phyloP scores from a whole-genome alignment of 1,140 invertebrate genomes.

The Sycophaga agraensis region DNA sequence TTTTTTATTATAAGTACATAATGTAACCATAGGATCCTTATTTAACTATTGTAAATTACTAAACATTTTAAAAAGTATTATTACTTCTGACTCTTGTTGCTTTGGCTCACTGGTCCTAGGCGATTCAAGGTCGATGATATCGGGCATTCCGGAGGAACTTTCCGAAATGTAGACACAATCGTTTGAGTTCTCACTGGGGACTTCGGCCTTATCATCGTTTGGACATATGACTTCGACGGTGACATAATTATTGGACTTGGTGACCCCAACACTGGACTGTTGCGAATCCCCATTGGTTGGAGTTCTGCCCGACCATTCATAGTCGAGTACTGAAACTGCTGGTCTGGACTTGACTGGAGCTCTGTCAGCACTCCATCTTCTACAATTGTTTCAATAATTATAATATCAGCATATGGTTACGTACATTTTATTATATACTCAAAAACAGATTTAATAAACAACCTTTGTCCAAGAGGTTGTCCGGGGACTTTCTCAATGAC shows the following conservation, averaged over 20 bases:
- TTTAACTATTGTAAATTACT: no score
- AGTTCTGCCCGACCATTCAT: neutral
- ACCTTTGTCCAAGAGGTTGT: slow-evolving; percentile 13
- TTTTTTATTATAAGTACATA: no score
- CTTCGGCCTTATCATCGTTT: slow-evolving; percentile 16
- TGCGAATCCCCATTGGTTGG: neutral
- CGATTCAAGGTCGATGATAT: slow-evolving; percentile 1
- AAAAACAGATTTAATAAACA: no score
- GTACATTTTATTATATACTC: neutral
- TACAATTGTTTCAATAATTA: no score
- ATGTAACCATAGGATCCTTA: no score
- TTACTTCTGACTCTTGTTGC: slow-evolving; percentile 10
- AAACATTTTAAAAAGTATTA: no score
- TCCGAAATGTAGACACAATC: slow-evolving; percentile 24
- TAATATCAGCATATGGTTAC: neutral
- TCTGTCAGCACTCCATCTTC: slow-evolving; percentile 1
- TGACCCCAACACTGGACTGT: neutral
- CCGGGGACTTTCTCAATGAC: slow-evolving; percentile 46
- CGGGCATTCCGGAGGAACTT: neutral
- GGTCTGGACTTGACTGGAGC: slow-evolving; percentile 1
- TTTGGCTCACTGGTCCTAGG: neutral
- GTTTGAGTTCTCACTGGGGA: slow-evolving; percentile 2
- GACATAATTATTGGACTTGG: slow-evolving; percentile 19
- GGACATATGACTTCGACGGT: slow-evolving; percentile 28
- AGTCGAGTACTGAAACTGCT: slow-evolving; percentile 2